Conservation (phyloP, 2,113 vertebrate species). For the Ameiurus melas region DNA sequence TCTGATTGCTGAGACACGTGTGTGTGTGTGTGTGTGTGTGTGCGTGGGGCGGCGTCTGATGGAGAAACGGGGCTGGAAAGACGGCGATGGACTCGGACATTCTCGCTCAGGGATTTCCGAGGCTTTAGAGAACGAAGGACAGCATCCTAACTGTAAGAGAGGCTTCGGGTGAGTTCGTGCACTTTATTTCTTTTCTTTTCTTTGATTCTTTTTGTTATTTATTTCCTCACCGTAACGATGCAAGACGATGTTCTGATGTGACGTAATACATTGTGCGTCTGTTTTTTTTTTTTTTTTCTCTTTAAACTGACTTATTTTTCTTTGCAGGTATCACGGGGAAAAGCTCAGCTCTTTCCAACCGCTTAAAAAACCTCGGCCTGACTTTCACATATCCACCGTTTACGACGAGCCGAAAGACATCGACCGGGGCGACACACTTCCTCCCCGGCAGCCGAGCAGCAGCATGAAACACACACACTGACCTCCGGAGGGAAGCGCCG, state of each 20-base stretch:
- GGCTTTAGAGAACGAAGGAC: constrained; percentile 87
- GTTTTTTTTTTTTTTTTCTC: background rate
- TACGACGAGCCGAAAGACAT: constrained; percentile 85
- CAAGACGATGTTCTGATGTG: background rate
- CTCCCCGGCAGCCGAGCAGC: constrained; percentile 81
- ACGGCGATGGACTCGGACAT: constrained; percentile 87
- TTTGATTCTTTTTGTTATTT: too few species aligned
- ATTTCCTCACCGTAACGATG: background rate
- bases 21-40: constrained; percentile 24
- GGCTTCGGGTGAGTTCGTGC: constrained; percentile 87
- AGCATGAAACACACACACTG: constrained; percentile 86
- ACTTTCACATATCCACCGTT: constrained; percentile 82
- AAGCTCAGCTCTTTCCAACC: constrained; percentile 78
- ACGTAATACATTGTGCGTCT: too few species aligned
- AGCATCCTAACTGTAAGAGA: constrained; percentile 90
- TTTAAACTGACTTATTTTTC: constrained; percentile 11
- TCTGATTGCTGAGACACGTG: background rate
- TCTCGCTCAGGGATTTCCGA: constrained; percentile 81
- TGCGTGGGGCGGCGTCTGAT: constrained; percentile 86
- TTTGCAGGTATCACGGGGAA: constrained; percentile 89
- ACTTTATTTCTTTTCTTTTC: too few species aligned
- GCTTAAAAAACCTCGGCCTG: constrained; percentile 72
- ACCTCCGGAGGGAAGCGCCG: constrained; percentile 61
- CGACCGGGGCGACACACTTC: constrained; percentile 79
- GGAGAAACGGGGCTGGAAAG: constrained; percentile 93